Conservation (phyloP, 2,888 invertebrate genomes). For the Lasioglossum villosulum region DNA sequence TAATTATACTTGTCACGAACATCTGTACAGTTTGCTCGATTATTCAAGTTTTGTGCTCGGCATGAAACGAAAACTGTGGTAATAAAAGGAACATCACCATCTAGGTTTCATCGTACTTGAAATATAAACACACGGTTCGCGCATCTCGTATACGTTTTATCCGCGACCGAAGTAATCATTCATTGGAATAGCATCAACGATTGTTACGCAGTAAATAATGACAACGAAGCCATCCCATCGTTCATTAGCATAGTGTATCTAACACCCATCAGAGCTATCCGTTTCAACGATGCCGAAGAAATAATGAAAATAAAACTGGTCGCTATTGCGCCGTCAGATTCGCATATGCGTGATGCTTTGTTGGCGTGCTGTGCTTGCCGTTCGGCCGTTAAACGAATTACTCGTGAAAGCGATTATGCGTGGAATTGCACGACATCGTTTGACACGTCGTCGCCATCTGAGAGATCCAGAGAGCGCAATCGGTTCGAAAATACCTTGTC, state of each 20-base stretch:
- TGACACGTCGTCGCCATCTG: slow-evolving; percentile 61
- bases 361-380: slow-evolving; percentile 38
- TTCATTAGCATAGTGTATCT: slow-evolving; percentile 17
- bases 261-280: not conserved
- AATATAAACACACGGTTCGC: not conserved
- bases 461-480: slow-evolving; percentile 28
- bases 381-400: slow-evolving; percentile 63
- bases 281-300: not conserved
- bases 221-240: not conserved
- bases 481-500: slow-evolving; percentile 18
- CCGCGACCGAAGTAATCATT: not conserved
- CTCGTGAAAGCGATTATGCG: slow-evolving; percentile 65
- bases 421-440: slow-evolving; percentile 59
- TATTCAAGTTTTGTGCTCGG: too few relatives aligned
- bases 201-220: slow-evolving; percentile 3
- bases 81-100: not conserved
- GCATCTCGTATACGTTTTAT: not conserved
- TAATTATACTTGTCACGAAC: not conserved
- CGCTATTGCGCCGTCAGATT: slow-evolving; percentile 10
- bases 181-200: not conserved
- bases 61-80: not conserved
- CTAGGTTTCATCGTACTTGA: not conserved
- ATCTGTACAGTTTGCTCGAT: not conserved
- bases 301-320: not conserved
- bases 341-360: slow-evolving; percentile 40